These are phyloP conservation scores for Philhelius pedissequus DNA, from an alignment of 2,888 invertebrate genomes.

Conservation along the genomic window DNA sequence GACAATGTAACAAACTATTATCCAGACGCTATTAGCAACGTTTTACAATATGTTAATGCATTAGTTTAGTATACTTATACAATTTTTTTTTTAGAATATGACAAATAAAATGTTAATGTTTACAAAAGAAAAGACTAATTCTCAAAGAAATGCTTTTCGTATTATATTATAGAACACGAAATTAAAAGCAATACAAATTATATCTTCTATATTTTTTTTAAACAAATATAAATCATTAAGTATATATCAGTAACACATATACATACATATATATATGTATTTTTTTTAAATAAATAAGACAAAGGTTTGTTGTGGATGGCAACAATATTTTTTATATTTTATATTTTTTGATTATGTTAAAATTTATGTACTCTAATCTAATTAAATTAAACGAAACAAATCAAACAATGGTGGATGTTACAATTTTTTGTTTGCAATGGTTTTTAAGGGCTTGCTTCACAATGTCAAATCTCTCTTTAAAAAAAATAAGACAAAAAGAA, in stretches of 20 bases:
- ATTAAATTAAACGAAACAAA: neutral
- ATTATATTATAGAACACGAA: slow-evolving; percentile 7
- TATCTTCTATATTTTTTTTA: neutral
- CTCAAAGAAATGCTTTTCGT: slow-evolving; percentile 13
- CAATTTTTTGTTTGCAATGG: neutral
- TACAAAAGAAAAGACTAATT: slow-evolving; percentile 15
- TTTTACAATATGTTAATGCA: slow-evolving; percentile 22
- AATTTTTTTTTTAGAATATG: slow-evolving; percentile 12
- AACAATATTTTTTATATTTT: neutral
- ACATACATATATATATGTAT: neutral
- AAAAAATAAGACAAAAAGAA: too few relatives aligned
- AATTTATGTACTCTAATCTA: neutral
- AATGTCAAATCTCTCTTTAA: too few relatives aligned
- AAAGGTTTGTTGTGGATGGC: neutral
- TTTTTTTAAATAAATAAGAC: slow-evolving; percentile 11
- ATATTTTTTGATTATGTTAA: neutral
- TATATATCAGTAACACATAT: neutral
- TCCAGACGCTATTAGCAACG: slow-evolving; percentile 38
- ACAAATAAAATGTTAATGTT: neutral
- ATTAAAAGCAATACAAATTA: slow-evolving; percentile 34
- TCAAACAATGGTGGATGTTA: slow-evolving; percentile 9
- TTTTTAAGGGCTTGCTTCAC: neutral
- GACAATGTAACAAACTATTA: slow-evolving; percentile 10
- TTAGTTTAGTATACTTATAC: neutral
- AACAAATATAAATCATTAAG: slow-evolving; percentile 9